phyloP scores from a whole-genome alignment of 2,888 invertebrate species.

The Drosophila mettleri region DNA sequence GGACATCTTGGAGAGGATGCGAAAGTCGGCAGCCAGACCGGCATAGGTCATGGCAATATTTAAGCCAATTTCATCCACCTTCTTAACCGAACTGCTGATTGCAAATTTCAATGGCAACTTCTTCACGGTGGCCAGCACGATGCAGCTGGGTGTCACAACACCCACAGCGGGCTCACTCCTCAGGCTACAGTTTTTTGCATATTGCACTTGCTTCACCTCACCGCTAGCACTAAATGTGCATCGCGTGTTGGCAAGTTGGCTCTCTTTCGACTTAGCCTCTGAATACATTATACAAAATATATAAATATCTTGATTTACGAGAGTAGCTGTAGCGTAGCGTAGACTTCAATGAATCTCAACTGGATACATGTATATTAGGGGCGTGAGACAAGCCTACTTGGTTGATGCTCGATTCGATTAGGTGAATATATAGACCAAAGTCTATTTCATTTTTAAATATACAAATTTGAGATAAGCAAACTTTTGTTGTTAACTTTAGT shows the following conservation, averaged over 20 bases:
- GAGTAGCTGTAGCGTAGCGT: background rate
- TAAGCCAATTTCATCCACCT: background rate
- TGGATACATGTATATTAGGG: background rate
- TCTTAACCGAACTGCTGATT: background rate
- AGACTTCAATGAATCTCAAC: background rate
- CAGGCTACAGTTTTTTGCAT: background rate
- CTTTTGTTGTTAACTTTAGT: too few species aligned
- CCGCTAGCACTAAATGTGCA: background rate
- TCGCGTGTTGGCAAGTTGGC: background rate
- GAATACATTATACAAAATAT: background rate
- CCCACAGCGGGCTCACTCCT: background rate
- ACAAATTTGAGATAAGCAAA: too few species aligned
- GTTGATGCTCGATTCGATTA: background rate
- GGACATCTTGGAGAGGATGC: background rate
- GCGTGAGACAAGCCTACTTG: background rate
- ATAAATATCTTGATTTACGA: background rate
- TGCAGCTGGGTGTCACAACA: background rate
- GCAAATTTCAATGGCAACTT: background rate
- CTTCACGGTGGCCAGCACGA: conserved; percentile 7
- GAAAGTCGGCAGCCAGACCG: conserved; percentile 8
- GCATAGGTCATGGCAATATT: background rate
- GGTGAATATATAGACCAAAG: too few species aligned
- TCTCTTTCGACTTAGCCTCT: fast-evolving
- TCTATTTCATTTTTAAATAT: too few species aligned
- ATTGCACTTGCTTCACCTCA: conserved; percentile 1